Evolutionary conservation across 2,888 invertebrate genomes (phyloP).

Genomic region (Eupithecia insigniata): DNA sequence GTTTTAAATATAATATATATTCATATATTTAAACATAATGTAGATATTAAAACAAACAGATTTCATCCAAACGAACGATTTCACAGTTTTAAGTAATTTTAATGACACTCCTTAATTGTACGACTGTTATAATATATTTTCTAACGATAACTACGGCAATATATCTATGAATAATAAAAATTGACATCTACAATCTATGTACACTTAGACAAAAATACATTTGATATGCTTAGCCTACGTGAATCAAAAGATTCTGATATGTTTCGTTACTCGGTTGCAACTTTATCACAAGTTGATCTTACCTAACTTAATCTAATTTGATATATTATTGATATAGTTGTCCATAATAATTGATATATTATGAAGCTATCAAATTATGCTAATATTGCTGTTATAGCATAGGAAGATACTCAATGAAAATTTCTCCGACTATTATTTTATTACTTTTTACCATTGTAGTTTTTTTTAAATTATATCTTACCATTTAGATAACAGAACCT

Average conservation of each 20-base stretch:
- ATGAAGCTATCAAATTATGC: slow-evolving; percentile 60
- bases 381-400: slow-evolving; percentile 67
- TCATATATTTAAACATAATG: not conserved
- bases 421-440: not conserved
- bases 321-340: slow-evolving; percentile 71
- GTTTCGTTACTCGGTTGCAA: slow-evolving; percentile 89
- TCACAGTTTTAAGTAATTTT: slow-evolving; percentile 15
- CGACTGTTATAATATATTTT: slow-evolving; percentile 7
- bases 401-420: slow-evolving; percentile 40
- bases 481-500: not conserved
- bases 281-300: slow-evolving; percentile 82
- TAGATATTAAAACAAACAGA: slow-evolving; percentile 5
- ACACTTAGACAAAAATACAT: slow-evolving; percentile 60
- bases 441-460: not conserved
- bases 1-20: not conserved
- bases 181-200: slow-evolving; percentile 51
- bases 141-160: slow-evolving; percentile 26
- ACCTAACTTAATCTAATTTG: slow-evolving; percentile 69
- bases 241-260: slow-evolving; percentile 89
- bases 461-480: not conserved
- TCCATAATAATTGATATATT: slow-evolving; percentile 66
- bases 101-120: slow-evolving; percentile 19
- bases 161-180: slow-evolving; percentile 31
- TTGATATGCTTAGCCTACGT: slow-evolving; percentile 71
- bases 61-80: slow-evolving; percentile 41